Evolutionary conservation across 1,140 invertebrate genomes (phyloP).

Genomic region (Lithobius niger): DNA sequence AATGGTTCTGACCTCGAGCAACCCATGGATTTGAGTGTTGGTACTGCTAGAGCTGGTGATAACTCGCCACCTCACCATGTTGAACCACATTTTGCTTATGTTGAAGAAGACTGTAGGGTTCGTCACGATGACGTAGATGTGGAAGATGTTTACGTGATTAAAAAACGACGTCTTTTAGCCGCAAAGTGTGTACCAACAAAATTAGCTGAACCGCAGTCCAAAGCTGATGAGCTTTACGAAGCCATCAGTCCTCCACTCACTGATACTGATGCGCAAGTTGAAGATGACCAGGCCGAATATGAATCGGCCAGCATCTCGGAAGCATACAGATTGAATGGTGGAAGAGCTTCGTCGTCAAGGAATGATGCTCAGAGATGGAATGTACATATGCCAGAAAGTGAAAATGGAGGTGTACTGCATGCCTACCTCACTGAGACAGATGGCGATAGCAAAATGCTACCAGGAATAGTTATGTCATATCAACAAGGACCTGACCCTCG

Average conservation of each 20-base stretch:
- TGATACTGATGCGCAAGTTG: background rate
- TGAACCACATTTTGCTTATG: background rate
- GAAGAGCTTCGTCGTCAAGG: background rate
- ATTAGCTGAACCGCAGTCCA: background rate
- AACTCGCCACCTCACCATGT: background rate
- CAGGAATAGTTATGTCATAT: too few species aligned
- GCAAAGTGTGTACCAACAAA: background rate
- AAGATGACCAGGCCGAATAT: too few species aligned
- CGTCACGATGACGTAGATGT: background rate
- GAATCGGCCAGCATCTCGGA: too few species aligned
- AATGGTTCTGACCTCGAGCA: slow-evolving; percentile 7
- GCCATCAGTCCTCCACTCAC: background rate
- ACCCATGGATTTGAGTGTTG: slow-evolving; percentile 19
- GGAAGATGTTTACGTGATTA: background rate
- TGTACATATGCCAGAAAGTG: background rate
- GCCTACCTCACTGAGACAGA: slow-evolving; percentile 62
- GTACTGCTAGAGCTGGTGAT: background rate
- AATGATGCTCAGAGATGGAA: background rate
- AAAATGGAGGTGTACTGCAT: slow-evolving; percentile 42
- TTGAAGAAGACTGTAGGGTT: background rate
- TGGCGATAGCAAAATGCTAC: too few species aligned
- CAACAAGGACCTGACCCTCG: too few species aligned
- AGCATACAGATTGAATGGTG: too few species aligned
- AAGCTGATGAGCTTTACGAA: slow-evolving; percentile 1
- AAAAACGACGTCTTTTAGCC: too few species aligned